Conservation (phyloP, 2,113 vertebrate genomes). For the Corynorhinus townsendii region DNA sequence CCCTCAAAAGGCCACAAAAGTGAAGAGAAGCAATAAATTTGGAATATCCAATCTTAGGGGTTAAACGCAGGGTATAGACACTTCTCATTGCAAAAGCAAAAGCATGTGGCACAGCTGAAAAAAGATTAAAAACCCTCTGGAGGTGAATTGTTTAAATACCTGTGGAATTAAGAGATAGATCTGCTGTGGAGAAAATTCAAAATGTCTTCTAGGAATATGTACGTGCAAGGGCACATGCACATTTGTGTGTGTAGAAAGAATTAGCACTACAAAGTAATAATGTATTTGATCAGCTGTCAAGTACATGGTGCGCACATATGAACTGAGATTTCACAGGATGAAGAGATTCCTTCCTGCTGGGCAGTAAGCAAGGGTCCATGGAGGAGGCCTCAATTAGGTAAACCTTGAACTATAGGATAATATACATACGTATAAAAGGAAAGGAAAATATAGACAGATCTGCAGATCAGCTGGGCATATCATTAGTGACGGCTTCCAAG, state of each 20-base stretch:
- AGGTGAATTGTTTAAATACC: neutral
- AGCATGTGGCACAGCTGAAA: neutral
- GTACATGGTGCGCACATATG: neutral
- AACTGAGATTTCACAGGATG: neutral
- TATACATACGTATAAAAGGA: neutral
- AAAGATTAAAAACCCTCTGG: neutral
- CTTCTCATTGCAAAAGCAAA: neutral
- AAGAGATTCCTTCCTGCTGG: neutral
- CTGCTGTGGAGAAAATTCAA: neutral
- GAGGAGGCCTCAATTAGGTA: neutral
- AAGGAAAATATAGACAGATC: neutral
- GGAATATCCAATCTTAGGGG: neutral
- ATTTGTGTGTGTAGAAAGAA: neutral
- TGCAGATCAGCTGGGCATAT: neutral
- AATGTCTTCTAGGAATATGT: neutral
- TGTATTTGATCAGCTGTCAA: neutral
- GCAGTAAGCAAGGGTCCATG: neutral
- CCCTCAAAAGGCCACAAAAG: neutral
- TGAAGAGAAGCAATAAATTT: neutral
- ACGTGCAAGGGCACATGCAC: neutral
- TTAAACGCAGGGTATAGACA: neutral
- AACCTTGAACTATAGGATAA: neutral
- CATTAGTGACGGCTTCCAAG: neutral
- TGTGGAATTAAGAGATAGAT: neutral
- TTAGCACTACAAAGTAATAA: conserved; percentile 27